Evolutionary conservation across 2,888 invertebrate species (phyloP), one percentile per base, ranked within the genome.

Genomic region (Xylocampa areola): DNA sequence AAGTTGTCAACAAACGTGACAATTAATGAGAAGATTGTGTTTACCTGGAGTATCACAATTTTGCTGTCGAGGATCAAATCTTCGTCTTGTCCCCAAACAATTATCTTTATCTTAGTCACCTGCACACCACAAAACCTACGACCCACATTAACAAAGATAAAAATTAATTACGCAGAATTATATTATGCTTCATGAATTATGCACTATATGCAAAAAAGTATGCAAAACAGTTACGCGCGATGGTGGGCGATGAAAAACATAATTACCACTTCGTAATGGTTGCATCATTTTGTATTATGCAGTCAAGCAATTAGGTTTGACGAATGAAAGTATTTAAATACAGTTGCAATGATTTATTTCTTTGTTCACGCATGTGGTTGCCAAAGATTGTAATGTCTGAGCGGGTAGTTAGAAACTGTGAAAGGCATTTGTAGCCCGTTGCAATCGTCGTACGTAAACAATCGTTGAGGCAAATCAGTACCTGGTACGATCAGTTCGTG

Each of bases 241-340:
- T 44, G 39, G 75, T 75, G 73, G 68, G 72, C 59, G 75, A 41
- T 51, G 61, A 68, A 75, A 72, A 71, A 53, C 27, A 19, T 75
- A 75, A 75, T 72, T 53, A 44, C 36, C 33, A n/a, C 27, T 41
- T 47, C 60, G 48, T 71, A 53, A 61, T 51, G 30, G 25, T 71
- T 71, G 61, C 70, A 47, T 70, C 57, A 70, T 35, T 50, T 21
- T 5, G 49, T 48, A 45, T 73, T 70, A 73, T 73, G 74, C 49
- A 52, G 49, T 13, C 25, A 4, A 7, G 48, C 29, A 55, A 70
- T 69, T 64, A 59, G 30, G 57, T 30, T 65, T 70, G 66, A 65
- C 70, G 65, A 73, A 59, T 49, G 70, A 73, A 69, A 69, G 74
- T 59, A 68, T 68, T 55, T 48, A 5, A 72, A 51, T 54, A 50